A percentile compares a stretch with the other conserved stretches of the same genome.
Conservation (phyloP, 2,113 vertebrate species). For the Corythoichthys haematopterus region DNA sequence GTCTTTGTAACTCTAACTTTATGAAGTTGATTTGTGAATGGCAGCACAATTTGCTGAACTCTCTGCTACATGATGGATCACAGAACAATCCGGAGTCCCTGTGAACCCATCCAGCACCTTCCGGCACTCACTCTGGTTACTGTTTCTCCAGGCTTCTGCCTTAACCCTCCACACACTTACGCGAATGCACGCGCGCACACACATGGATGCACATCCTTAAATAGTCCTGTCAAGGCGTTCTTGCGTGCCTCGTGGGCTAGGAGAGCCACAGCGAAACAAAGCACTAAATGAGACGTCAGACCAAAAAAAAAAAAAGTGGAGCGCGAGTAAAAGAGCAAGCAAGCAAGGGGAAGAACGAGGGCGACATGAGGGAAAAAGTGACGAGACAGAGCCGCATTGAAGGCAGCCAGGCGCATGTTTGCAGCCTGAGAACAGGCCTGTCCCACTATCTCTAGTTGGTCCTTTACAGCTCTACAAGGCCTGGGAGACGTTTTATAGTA, state of each 20-base stretch:
- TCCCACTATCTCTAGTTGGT: conserved; percentile 53
- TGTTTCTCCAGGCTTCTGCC: conserved; percentile 54
- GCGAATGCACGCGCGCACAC: conserved; percentile 14
- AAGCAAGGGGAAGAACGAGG: conserved; percentile 7
- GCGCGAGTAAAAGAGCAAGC: conserved; percentile 20
- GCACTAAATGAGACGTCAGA: conserved; percentile 3
- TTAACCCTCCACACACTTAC: conserved; percentile 23
- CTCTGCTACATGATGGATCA: conserved; percentile 61
- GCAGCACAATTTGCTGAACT: conserved; percentile 39
- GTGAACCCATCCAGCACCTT: conserved; percentile 57
- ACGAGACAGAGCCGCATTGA: conserved; percentile 40
- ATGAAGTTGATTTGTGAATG: conserved; percentile 59
- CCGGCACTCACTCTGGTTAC: conserved; percentile 62
- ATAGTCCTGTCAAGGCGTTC: conserved; percentile 38
- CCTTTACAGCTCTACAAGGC: conserved; percentile 64
- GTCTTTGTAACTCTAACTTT: background rate
- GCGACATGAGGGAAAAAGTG: conserved; percentile 12
- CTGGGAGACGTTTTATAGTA: conserved; percentile 63
- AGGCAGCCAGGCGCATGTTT: conserved; percentile 61
- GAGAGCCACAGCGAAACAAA: conserved; percentile 11
- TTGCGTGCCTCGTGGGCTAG: conserved; percentile 26
- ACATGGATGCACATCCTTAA: conserved; percentile 38
- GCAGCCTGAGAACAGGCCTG: conserved; percentile 55
- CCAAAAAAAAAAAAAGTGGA: conserved; percentile 6
- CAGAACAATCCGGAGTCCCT: conserved; percentile 52